A percentile compares a stretch with the other conserved stretches of the same genome.
These are phyloP conservation scores for Candoia aspera DNA, from an alignment of 2,113 vertebrate genomes.

Conservation along the genomic window DNA sequence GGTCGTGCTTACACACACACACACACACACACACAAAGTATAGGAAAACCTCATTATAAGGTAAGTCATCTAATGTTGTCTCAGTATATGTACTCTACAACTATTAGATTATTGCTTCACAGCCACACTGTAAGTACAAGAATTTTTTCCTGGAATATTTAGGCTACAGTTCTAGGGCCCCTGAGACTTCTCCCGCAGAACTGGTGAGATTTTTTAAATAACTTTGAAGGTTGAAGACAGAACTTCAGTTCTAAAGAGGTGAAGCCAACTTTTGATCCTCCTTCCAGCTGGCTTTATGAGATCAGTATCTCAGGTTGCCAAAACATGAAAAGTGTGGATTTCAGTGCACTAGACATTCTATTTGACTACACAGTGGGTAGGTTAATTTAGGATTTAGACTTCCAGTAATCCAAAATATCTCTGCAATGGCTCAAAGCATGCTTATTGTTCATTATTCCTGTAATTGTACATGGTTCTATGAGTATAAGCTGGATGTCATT, in stretches of 20 bases:
- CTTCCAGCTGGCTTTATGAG: neutral
- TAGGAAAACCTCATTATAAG: neutral
- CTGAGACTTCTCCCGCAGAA: neutral
- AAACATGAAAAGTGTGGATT: neutral
- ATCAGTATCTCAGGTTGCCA: neutral
- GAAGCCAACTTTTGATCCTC: neutral
- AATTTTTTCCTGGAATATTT: neutral
- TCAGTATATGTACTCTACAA: neutral
- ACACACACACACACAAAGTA: neutral
- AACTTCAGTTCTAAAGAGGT: neutral
- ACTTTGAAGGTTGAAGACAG: neutral
- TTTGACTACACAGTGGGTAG: neutral
- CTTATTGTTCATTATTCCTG: neutral
- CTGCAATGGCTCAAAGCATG: neutral
- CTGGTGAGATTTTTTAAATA: neutral
- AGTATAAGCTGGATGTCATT: neutral
- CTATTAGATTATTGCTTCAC: neutral
- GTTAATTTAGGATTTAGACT: neutral
- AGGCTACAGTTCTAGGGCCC: neutral
- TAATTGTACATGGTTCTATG: neutral
- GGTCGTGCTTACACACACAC: neutral
- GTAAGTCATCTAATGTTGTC: neutral
- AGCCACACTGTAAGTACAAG: neutral
- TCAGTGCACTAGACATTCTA: neutral
- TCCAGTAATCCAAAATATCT: neutral